phyloP scores from a whole-genome alignment of 1,140 invertebrate species.

The Ridgeia piscesae region DNA sequence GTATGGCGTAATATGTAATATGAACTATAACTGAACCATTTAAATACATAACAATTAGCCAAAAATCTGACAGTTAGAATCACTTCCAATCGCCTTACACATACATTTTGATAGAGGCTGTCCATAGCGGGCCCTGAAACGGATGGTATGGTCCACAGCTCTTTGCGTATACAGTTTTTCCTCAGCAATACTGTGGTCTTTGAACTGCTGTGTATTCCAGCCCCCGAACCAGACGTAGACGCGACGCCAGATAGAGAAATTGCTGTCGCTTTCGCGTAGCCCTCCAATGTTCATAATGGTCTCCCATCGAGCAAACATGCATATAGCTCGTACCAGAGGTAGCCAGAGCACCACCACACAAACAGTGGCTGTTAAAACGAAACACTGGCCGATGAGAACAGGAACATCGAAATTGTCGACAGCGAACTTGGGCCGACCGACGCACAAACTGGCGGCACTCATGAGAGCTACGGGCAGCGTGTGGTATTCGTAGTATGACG shows the following conservation, averaged over 20 bases:
- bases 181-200: background rate
- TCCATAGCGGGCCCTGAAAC: background rate
- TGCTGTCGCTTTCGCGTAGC: background rate
- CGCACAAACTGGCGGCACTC: background rate
- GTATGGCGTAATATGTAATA: too few species aligned
- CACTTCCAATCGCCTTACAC: background rate
- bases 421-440: background rate
- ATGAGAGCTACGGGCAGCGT: background rate
- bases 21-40: too few species aligned
- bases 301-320: background rate
- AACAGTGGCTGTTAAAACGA: background rate
- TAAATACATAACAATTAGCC: too few species aligned
- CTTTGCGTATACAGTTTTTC: background rate
- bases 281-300: background rate
- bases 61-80: background rate
- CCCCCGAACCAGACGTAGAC: background rate
- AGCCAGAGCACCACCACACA: background rate
- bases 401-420: background rate
- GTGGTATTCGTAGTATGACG: background rate
- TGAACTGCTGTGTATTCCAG: background rate
- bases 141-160: background rate
- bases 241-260: background rate
- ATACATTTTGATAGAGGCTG: background rate
- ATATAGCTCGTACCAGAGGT: background rate
- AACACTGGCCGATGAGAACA: background rate